These are phyloP conservation scores for Spodoptera littoralis DNA, from an alignment of 2,888 invertebrate genomes.

Conservation along the genomic window DNA sequence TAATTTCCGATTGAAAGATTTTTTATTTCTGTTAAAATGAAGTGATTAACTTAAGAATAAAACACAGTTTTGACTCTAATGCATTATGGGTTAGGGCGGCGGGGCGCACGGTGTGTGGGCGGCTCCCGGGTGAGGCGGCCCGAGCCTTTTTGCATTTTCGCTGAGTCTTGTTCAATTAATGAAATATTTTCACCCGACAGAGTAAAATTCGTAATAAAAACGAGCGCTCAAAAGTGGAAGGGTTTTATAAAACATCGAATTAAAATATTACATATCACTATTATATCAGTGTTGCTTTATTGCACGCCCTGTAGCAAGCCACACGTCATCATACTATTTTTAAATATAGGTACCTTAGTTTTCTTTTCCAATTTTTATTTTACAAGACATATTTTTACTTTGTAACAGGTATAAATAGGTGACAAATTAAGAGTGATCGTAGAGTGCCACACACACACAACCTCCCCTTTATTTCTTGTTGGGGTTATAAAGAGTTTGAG, in stretches of 20 bases:
- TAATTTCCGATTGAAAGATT: no score
- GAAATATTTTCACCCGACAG: constrained; percentile 56
- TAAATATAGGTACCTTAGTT: neutral
- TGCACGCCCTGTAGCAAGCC: neutral
- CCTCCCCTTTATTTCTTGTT: neutral
- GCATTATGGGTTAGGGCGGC: constrained; percentile 45
- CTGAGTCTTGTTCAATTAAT: constrained; percentile 66
- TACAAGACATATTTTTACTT: no score
- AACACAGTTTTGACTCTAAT: constrained; percentile 40
- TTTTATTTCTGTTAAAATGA: constrained; percentile 15
- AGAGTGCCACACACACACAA: no score
- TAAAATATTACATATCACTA: constrained; percentile 12
- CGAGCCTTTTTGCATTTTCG: constrained; percentile 59
- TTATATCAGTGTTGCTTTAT: neutral
- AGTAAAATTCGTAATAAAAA: constrained; percentile 45
- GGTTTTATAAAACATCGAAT: constrained; percentile 5
- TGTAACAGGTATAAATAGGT: no score
- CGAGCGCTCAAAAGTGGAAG: constrained; percentile 20
- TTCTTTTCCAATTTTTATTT: no score
- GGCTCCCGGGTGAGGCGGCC: constrained; percentile 46
- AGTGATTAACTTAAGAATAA: constrained; percentile 35
- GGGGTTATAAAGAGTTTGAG: constrained; percentile 7
- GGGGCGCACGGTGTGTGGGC: constrained; percentile 31
- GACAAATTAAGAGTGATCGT: no score
- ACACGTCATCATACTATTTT: no score